Conservation (phyloP, 2,888 invertebrate genomes). For the Diplolepis rosae region DNA sequence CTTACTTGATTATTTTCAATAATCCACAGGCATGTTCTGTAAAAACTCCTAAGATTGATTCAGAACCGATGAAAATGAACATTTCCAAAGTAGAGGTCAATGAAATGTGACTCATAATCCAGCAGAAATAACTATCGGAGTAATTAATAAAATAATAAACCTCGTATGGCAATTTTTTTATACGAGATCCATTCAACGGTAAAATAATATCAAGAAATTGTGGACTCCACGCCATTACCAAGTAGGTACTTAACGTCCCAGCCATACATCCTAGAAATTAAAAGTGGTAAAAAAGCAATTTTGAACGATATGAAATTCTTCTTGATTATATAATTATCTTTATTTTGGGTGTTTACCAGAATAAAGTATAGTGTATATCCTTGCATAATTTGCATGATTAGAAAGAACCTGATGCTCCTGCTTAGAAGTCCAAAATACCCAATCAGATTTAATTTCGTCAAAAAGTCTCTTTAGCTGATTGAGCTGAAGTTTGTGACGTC, state of each 20-base stretch:
- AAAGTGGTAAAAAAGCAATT: too few species aligned
- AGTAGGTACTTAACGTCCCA: background rate
- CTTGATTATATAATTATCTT: background rate
- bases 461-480: background rate
- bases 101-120: background rate
- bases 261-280: background rate
- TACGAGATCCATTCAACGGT: background rate
- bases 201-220: background rate
- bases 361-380: constrained; percentile 1
- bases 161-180: background rate
- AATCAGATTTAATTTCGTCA: background rate
- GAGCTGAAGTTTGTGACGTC: too few species aligned
- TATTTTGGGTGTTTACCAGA: background rate
- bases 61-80: background rate
- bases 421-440: background rate
- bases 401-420: background rate
- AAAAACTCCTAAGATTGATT: background rate
- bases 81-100: background rate
- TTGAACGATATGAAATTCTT: too few species aligned
- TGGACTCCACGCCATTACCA: background rate
- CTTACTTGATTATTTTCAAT: background rate
- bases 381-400: background rate
- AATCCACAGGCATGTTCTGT: constrained; percentile 2
- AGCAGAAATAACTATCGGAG: background rate
- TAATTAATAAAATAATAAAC: background rate